Evolutionary conservation across 1,140 invertebrate genomes (phyloP).

Genomic region (Chelonus insularis): DNA sequence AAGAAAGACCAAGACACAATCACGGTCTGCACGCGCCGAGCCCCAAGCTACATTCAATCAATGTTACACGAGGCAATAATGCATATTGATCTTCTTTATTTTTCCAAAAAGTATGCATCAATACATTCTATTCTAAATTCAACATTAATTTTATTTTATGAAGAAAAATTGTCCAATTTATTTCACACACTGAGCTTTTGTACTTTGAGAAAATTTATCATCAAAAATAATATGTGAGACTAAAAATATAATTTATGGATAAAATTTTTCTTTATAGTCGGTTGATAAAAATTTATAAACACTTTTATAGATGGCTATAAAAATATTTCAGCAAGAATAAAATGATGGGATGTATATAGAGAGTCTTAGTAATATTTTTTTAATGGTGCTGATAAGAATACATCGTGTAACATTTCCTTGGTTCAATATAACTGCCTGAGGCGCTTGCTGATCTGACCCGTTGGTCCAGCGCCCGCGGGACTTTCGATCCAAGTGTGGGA

Average conservation of each 20-base stretch:
- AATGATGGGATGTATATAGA: neutral
- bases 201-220: too few species aligned
- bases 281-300: too few species aligned
- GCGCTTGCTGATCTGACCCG: conserved; percentile 55
- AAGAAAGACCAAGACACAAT: conserved; percentile 54
- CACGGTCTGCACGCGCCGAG: conserved; percentile 60
- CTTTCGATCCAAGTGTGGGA: conserved; percentile 53
- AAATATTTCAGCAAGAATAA: too few species aligned
- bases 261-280: too few species aligned
- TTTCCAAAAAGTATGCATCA: too few species aligned
- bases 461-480: conserved; percentile 48
- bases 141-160: too few species aligned
- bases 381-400: neutral
- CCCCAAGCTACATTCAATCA: conserved; percentile 51
- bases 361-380: conserved; percentile 3
- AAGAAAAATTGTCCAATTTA: too few species aligned
- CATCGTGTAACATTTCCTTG: conserved; percentile 47
- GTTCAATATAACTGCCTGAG: conserved; percentile 43
- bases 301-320: too few species aligned
- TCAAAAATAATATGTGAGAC: too few species aligned
- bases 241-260: too few species aligned
- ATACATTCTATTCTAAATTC: too few species aligned
- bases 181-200: too few species aligned
- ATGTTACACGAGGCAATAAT: conserved; percentile 49
- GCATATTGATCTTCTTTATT: neutral